A percentile compares a stretch with the other conserved stretches of the same genome.
Evolutionary conservation across 2,797 vertebrate genomes (phyloP).

Genomic region (Poeciliopsis infans): DNA sequence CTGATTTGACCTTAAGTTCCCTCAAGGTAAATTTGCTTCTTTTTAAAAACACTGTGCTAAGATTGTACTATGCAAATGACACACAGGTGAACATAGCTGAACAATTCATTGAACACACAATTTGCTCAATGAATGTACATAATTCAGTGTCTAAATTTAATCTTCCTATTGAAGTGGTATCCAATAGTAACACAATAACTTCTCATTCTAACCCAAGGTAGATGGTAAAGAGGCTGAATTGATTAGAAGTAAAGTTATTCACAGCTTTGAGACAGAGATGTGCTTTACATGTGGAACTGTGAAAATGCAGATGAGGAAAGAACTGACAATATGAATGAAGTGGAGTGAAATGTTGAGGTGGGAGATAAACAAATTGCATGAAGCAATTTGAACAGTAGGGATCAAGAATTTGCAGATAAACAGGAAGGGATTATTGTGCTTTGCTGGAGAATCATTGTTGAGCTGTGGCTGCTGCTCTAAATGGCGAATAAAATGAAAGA

Average conservation of each 20-base stretch:
- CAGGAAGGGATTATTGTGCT: slow-evolving; percentile 27
- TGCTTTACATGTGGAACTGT: slow-evolving; percentile 21
- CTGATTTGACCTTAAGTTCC: background rate
- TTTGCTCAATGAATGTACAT: background rate
- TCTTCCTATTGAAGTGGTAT: background rate
- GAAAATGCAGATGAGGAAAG: slow-evolving; percentile 1
- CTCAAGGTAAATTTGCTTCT: background rate
- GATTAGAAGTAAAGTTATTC: slow-evolving; percentile 22
- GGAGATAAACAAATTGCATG: slow-evolving; percentile 36
- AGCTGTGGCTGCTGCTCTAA: slow-evolving; percentile 32
- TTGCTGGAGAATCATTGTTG: slow-evolving; percentile 22
- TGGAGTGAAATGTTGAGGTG: slow-evolving; percentile 12
- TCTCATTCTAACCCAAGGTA: background rate
- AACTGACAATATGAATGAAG: slow-evolving; percentile 39
- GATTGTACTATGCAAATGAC: background rate
- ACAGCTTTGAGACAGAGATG: slow-evolving; percentile 10
- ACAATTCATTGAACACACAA: background rate
- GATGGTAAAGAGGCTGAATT: no score
- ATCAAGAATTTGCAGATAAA: slow-evolving; percentile 24
- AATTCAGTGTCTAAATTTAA: background rate
- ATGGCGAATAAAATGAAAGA: slow-evolving; percentile 27
- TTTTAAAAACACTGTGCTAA: background rate
- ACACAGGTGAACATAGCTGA: background rate
- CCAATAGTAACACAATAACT: background rate
- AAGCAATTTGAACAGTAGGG: slow-evolving; percentile 16